Evolutionary conservation across 2,797 vertebrate species (phyloP).

Genomic region (Aselliscus stoliczkanus): DNA sequence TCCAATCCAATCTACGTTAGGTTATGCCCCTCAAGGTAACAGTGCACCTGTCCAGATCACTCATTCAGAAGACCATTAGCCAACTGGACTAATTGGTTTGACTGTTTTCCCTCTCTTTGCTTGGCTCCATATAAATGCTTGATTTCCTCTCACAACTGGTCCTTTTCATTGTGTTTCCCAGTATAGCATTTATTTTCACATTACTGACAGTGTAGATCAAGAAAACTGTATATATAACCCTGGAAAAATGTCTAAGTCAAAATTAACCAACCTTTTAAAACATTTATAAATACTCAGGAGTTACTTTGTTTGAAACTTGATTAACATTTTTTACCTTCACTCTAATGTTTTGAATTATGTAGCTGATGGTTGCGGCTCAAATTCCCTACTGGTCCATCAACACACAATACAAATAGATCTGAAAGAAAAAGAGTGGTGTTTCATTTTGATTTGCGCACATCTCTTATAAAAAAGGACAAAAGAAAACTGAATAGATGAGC

Average conservation of each 20-base stretch:
- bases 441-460: background rate
- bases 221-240: background rate
- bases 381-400: background rate
- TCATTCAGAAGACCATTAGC: conserved; percentile 40
- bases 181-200: conserved; percentile 6
- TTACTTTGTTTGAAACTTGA: background rate
- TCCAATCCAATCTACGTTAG: background rate
- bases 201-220: background rate
- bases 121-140: conserved; percentile 15
- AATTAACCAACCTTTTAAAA: background rate
- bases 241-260: background rate
- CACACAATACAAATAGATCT: background rate
- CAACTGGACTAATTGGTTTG: conserved; percentile 39
- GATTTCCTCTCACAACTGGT: background rate
- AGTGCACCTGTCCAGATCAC: background rate
- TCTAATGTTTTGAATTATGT: background rate
- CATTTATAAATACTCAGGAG: background rate
- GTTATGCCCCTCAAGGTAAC: background rate
- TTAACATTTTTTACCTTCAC: background rate
- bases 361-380: background rate
- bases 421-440: background rate
- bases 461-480: background rate
- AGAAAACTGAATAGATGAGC: background rate
- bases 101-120: background rate
- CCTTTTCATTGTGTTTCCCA: conserved; percentile 32